Base-by-base conservation (phyloP, 2,888 invertebrate genomes). In the Rhabditoides inermis region DNA sequence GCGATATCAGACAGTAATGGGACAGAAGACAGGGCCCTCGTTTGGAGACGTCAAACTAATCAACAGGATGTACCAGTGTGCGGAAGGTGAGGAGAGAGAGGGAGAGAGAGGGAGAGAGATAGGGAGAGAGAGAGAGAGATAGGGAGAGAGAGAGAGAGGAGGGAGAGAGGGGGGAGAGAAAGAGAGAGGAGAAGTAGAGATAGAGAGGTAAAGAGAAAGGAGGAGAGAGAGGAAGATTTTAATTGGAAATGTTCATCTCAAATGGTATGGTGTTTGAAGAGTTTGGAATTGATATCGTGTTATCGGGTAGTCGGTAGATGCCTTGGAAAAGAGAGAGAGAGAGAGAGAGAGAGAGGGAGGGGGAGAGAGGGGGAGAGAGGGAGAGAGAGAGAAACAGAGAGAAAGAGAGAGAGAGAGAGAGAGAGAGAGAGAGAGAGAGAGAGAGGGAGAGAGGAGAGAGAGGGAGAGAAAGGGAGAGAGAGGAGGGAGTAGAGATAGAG, bases 21-120 rank as follows among this genome's bases (percentile, higher is more conserved):
- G 48, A 51, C 30, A 51, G 45, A 28, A 37, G 51, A 45, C 46
- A 45, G 46, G 45, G 51, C 40, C 51, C 51, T 45, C n/a, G n/a
- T n/a, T n/a, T n/a, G n/a, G n/a, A n/a, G n/a, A n/a, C n/a, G n/a
- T n/a, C n/a, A n/a, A n/a, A 46, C 51, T 51, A 45, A 45, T 45
- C 18, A 32, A 51, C 51, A 51, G 46, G 46, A 45, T 45, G 41
- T 45, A 37, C 2, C 23, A 22, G 18, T 26, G 26, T 36, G 2
- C 40, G 32, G 30, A 28, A 40, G 27, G 28, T 48, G 50, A 37
- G 23, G 27, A 15, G 20, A 22, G 42, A 35, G 35, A 12, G 35
- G 40, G 15, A 40, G 40, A n/a, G 40, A 15, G 7, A 40, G 15
- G 40, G 40, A 28, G 5, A 45, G n/a, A 18, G 25, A 18, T 5